Evolutionary conservation across 1,140 invertebrate genomes (phyloP).

Genomic region (Neodiprion pinetum): DNA sequence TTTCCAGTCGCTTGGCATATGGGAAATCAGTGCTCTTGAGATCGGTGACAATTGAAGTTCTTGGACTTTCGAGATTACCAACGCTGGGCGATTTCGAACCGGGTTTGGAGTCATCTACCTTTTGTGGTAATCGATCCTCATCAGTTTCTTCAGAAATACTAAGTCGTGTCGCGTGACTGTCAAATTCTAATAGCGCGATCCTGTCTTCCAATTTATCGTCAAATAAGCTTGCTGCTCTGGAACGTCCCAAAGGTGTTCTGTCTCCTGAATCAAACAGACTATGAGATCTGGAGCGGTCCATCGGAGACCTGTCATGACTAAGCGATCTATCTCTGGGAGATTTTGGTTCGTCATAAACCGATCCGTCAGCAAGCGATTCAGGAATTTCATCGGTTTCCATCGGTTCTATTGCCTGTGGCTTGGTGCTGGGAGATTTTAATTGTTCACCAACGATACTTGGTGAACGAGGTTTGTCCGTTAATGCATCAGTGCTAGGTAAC

Average conservation of each 20-base stretch:
- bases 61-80: not conserved
- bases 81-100: constrained; percentile 1
- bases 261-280: constrained; percentile 49
- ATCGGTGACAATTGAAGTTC: not conserved
- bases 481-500: not conserved
- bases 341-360: not conserved
- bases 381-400: not conserved
- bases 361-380: not conserved
- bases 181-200: constrained; percentile 17
- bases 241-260: constrained; percentile 43
- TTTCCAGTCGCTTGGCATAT: not conserved
- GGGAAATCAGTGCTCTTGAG: not conserved
- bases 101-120: not conserved
- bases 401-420: not conserved
- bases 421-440: not conserved
- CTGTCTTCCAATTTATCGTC: constrained; percentile 43
- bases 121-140: not conserved
- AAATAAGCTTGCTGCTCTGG: constrained; percentile 50
- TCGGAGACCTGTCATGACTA: constrained; percentile 32
- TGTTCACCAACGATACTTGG: constrained; percentile 1
- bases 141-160: constrained; percentile 32
- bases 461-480: constrained; percentile 10
- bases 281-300: constrained; percentile 51
- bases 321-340: constrained; percentile 8
- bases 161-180: constrained; percentile 4